Base-by-base conservation (phyloP, 37 sponge, comb jelly and placozoan genomes). In the Diacarnus erythraeanus region DNA sequence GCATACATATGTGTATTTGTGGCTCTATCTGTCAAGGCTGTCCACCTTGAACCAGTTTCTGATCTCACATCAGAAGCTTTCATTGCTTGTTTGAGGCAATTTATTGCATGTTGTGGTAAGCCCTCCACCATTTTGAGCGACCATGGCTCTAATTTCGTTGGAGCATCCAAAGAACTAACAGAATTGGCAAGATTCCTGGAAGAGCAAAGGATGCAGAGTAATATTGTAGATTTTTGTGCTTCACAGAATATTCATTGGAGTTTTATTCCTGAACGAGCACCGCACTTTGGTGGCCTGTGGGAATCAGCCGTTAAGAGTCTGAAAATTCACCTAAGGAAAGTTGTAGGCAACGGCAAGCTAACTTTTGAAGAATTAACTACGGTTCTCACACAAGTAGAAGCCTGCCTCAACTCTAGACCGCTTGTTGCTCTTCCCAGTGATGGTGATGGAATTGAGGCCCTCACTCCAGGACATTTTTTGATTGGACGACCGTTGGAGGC, bases 281-380 rank as follows among this genome's bases (percentile, higher is more conserved):
- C n/a, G n/a, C n/a, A n/a, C n/a, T n/a, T n/a, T 59, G 26, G 60
- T 72, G 4, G 59, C 68, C 69, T 78, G 64, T 26, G 67, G 79
- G 9, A 63, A 56, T 12, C 21, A 71, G 9, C 22, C 39, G 72
- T 71, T 60, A 44, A 71, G 65, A 25, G 83, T 66, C 2, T 64
- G 72, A 35, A 73, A 82, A 35, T 5, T 37, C 79, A 78, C 34
- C 42, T 78, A 68, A 78, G 44, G 33, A 20, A 39, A 2, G 33
- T 78, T 8, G 10, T 41, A 42, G 68, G 47, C 26, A 29, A 47
- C 25, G 29, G 25, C 23, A 80, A 80, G 25, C 38, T 80, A 2
- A 80, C 69, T 25, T 80, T 57, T 68, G 71, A 80, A 69, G 80
- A 80, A 59, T 4, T 69, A 3, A 33, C 59, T 2, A 80, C 71